phyloP scores from a whole-genome alignment of 1,140 invertebrate genomes.

The Goniozus legneri region DNA sequence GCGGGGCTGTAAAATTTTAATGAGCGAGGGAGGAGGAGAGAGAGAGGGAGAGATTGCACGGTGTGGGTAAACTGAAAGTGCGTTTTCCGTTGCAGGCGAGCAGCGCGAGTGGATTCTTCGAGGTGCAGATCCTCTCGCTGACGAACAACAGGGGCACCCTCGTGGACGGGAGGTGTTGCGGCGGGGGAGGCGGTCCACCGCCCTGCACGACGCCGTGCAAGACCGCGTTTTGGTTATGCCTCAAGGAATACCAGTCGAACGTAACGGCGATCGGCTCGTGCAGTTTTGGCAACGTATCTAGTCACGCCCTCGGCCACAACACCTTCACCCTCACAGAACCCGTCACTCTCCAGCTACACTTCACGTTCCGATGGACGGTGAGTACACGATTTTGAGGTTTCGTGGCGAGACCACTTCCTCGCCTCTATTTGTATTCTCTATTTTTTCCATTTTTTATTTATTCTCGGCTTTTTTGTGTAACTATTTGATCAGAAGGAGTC shows the following conservation, averaged over 20 bases:
- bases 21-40: no score
- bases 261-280: conserved; percentile 77
- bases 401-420: no score
- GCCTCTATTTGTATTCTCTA: no score
- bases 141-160: conserved; percentile 81
- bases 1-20: no score
- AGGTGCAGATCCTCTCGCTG: conserved; percentile 86
- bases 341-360: conserved; percentile 76
- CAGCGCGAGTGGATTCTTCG: conserved; percentile 80
- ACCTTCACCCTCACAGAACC: conserved; percentile 82
- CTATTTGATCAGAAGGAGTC: no score
- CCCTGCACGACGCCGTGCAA: conserved; percentile 65
- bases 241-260: conserved; percentile 88
- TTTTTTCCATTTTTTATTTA: no score
- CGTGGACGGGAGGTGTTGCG: conserved; percentile 78
- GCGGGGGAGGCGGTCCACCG: conserved; percentile 53
- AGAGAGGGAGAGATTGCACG: no score
- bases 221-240: conserved; percentile 82
- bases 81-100: conserved; percentile 56
- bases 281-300: conserved; percentile 85
- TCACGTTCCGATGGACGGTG: conserved; percentile 89
- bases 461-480: no score
- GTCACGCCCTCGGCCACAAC: conserved; percentile 78
- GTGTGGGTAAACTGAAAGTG: no score
- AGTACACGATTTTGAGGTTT: no score